Conservation (phyloP, 2,888 invertebrate species). For the Thecocarcelia acutangulata region DNA sequence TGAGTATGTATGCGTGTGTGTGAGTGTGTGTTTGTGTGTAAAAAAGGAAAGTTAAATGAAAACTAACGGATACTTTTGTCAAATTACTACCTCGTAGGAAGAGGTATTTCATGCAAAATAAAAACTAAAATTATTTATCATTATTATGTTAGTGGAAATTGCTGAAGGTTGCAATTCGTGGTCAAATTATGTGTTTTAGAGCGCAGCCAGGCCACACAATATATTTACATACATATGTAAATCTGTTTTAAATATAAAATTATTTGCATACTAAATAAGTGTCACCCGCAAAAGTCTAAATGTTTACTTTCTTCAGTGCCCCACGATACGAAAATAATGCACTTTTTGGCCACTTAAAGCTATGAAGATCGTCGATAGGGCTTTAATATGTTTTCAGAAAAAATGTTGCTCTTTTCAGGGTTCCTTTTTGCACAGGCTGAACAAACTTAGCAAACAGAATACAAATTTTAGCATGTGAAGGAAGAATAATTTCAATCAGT, state of each 20-base stretch:
- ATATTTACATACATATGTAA: neutral
- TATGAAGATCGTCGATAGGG: no score
- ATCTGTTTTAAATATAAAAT: neutral
- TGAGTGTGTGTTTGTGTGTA: conserved; percentile 11
- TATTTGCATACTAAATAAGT: no score
- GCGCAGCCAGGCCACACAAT: neutral
- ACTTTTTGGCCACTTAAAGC: no score
- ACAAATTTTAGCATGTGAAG: no score
- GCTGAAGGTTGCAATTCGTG: conserved; percentile 65
- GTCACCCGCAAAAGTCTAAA: no score
- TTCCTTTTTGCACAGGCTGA: no score
- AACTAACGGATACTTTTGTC: conserved; percentile 73
- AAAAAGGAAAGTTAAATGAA: conserved; percentile 70
- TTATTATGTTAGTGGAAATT: conserved; percentile 57
- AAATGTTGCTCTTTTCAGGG: no score
- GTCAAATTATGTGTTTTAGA: conserved; percentile 60
- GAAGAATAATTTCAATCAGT: no score
- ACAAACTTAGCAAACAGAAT: no score
- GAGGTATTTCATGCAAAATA: conserved; percentile 64
- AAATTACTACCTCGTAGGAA: conserved; percentile 71
- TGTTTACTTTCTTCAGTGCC: no score
- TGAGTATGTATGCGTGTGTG: conserved; percentile 3
- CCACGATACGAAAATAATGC: no score
- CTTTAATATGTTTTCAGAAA: no score
- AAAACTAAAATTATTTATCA: conserved; percentile 58